Conservation (phyloP, 2,888 invertebrate species). For the Xiphydria camelus region DNA sequence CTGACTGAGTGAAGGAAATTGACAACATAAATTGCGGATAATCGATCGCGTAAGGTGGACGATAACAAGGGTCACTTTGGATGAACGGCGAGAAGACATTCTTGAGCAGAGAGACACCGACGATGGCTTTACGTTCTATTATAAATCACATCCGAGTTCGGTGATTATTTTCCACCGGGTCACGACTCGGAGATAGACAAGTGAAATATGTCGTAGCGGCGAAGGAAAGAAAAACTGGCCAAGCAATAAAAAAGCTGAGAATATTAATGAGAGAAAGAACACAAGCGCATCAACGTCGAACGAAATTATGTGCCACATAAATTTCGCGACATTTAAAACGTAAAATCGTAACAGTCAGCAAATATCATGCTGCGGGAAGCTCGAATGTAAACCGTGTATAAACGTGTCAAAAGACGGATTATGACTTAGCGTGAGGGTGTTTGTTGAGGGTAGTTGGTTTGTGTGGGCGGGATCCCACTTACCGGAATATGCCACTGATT, state of each 20-base stretch:
- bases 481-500: slow-evolving; percentile 95
- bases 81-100: no score
- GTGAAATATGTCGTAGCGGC: slow-evolving; percentile 1
- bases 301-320: slow-evolving; percentile 15
- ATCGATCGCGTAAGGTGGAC: no score
- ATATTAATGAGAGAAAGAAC: slow-evolving; percentile 13
- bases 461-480: slow-evolving; percentile 69
- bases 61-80: no score
- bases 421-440: slow-evolving; percentile 50
- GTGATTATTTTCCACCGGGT: no score
- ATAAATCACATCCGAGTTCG: no score
- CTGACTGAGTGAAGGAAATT: no score
- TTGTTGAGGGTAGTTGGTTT: slow-evolving; percentile 47
- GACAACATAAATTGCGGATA: no score
- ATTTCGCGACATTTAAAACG: slow-evolving; percentile 9
- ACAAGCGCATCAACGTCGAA: slow-evolving; percentile 25
- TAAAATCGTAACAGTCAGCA: slow-evolving; percentile 27
- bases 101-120: no score
- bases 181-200: not conserved
- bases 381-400: slow-evolving; percentile 26
- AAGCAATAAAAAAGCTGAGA: slow-evolving; percentile 2
- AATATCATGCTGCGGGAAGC: slow-evolving; percentile 49
- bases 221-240: not conserved
- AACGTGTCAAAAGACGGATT: slow-evolving; percentile 23
- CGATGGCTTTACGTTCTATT: no score